phyloP scores from a whole-genome alignment of 2,113 vertebrate species.

The Psilopsiagon aymara region DNA sequence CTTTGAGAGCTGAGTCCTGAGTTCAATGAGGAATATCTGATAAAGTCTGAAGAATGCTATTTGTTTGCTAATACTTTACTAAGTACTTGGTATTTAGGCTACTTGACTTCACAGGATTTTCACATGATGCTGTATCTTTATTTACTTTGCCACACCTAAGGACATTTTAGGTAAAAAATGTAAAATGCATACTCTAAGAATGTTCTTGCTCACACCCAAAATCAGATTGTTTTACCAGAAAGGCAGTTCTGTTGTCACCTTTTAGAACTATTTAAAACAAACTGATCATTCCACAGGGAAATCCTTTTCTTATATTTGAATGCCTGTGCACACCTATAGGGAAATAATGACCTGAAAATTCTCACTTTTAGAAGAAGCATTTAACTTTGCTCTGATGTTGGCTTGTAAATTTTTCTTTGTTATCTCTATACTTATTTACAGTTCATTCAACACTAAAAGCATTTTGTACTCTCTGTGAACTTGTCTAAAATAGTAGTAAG shows the following conservation, averaged over 20 bases:
- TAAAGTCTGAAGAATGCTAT: background rate
- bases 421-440: background rate
- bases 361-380: background rate
- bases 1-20: background rate
- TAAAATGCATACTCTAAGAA: background rate
- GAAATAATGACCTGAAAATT: background rate
- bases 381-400: background rate
- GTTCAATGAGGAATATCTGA: background rate
- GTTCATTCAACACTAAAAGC: background rate
- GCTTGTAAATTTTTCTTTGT: background rate
- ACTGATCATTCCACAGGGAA: background rate
- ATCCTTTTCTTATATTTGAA: background rate
- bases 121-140: background rate
- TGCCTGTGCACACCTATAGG: background rate
- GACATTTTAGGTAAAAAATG: background rate
- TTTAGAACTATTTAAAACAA: background rate
- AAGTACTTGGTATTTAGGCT: background rate
- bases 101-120: background rate
- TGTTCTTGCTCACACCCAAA: background rate
- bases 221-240: background rate
- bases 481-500: background rate
- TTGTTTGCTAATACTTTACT: background rate
- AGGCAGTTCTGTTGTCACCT: background rate
- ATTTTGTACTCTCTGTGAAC: background rate
- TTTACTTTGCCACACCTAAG: background rate